These are phyloP conservation scores for Gopherus flavomarginatus DNA, from an alignment of 2,113 vertebrate species.

Conservation along the genomic window DNA sequence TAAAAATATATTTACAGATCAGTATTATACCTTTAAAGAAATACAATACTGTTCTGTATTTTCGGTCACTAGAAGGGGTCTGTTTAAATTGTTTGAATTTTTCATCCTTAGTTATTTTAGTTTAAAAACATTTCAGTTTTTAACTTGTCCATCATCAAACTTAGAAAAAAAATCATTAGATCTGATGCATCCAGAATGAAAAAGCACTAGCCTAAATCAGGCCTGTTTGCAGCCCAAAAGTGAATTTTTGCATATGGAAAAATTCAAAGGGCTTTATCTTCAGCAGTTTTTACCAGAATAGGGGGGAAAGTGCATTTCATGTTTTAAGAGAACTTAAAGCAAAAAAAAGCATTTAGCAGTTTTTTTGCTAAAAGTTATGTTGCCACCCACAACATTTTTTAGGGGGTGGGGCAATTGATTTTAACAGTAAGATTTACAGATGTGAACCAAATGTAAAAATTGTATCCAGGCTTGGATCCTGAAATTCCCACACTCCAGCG, in stretches of 20 bases:
- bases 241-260: not conserved
- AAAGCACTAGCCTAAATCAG: fast-evolving
- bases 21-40: not conserved
- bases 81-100: not conserved
- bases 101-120: not conserved
- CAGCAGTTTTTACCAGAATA: fast-evolving
- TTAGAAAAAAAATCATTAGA: not conserved
- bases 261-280: not conserved
- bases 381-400: too few relatives aligned
- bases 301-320: fast-evolving
- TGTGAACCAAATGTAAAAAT: fast-evolving
- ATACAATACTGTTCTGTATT: not conserved
- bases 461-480: not conserved
- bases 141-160: not conserved
- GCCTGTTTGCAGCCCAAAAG: not conserved
- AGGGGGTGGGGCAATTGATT: not conserved
- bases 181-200: fast-evolving
- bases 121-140: not conserved
- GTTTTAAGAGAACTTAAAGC: fast-evolving
- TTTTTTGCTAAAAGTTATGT: not conserved
- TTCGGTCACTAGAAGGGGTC: not conserved
- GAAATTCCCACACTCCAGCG: not conserved
- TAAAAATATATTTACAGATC: not conserved
- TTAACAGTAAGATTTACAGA: not conserved
- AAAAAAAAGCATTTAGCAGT: fast-evolving